Evolutionary conservation across 1,140 invertebrate genomes (phyloP).

Genomic region (Macrosteles quadrilineatus): DNA sequence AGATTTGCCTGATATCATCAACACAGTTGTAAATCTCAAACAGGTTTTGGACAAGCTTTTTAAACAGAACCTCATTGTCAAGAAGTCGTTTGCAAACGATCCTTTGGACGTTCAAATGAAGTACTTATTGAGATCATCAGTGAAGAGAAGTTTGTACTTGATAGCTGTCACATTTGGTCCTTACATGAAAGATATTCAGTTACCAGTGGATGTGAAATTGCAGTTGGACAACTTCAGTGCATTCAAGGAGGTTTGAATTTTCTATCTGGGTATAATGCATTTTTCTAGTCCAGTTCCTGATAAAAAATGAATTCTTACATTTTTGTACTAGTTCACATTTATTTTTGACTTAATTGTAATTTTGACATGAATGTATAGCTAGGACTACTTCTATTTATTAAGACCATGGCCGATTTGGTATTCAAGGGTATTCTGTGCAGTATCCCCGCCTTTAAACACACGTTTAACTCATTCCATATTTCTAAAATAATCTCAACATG

Average conservation of each 20-base stretch:
- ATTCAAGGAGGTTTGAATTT: slow-evolving; percentile 36
- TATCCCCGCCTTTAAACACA: too few relatives aligned
- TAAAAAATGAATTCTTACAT: too few relatives aligned
- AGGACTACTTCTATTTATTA: too few relatives aligned
- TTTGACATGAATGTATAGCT: too few relatives aligned
- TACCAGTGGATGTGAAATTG: slow-evolving; percentile 45
- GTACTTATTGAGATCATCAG: slow-evolving; percentile 59
- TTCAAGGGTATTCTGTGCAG: too few relatives aligned
- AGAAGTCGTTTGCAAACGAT: slow-evolving; percentile 60
- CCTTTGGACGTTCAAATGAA: slow-evolving; percentile 61
- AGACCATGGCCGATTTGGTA: too few relatives aligned
- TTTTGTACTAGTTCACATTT: too few relatives aligned
- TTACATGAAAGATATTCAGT: slow-evolving; percentile 65
- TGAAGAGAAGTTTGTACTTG: slow-evolving; percentile 73
- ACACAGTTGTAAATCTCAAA: slow-evolving; percentile 64
- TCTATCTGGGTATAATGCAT: too few relatives aligned
- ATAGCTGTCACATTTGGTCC: slow-evolving; percentile 67
- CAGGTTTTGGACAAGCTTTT: slow-evolving; percentile 68
- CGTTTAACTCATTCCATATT: too few relatives aligned
- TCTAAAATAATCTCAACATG: too few relatives aligned
- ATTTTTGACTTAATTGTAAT: too few relatives aligned
- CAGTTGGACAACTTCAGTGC: slow-evolving; percentile 36
- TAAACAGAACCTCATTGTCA: slow-evolving; percentile 62
- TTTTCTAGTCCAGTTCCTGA: too few relatives aligned
- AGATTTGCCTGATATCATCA: slow-evolving; percentile 69